phyloP scores from a whole-genome alignment of 2,113 vertebrate species.

The Nycticebus coucang region DNA sequence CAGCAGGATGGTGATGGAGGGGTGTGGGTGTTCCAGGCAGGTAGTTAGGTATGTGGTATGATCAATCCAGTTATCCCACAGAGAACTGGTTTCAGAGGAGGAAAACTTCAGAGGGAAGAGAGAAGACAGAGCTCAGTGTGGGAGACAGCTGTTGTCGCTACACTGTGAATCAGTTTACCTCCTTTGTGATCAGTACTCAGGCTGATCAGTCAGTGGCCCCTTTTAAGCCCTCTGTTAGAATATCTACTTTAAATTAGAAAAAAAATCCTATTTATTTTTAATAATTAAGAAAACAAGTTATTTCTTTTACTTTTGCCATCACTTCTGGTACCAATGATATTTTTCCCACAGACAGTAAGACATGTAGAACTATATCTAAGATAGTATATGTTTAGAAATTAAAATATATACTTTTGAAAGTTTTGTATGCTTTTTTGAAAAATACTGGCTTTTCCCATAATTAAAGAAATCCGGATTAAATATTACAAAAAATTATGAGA shows the following conservation, averaged over 20 bases:
- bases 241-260: neutral
- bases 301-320: neutral
- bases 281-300: neutral
- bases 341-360: neutral
- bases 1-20: conserved; percentile 3
- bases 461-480: neutral
- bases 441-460: neutral
- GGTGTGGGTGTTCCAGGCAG: neutral
- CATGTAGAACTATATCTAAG: neutral
- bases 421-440: neutral
- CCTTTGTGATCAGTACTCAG: neutral
- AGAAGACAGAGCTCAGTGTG: neutral
- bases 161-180: neutral
- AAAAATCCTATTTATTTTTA: neutral
- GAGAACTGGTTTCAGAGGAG: neutral
- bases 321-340: neutral
- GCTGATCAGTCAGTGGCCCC: neutral
- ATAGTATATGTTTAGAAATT: neutral
- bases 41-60: neutral
- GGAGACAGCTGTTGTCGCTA: conserved; percentile 46
- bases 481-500: neutral
- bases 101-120: conserved; percentile 50
- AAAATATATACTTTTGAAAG: neutral
- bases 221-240: conserved; percentile 24
- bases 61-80: neutral